A percentile compares a stretch with the other conserved stretches of the same genome.
These are phyloP conservation scores for Crypturellus tataupa DNA, from an alignment of 2,797 vertebrate genomes.

Conservation along the genomic window DNA sequence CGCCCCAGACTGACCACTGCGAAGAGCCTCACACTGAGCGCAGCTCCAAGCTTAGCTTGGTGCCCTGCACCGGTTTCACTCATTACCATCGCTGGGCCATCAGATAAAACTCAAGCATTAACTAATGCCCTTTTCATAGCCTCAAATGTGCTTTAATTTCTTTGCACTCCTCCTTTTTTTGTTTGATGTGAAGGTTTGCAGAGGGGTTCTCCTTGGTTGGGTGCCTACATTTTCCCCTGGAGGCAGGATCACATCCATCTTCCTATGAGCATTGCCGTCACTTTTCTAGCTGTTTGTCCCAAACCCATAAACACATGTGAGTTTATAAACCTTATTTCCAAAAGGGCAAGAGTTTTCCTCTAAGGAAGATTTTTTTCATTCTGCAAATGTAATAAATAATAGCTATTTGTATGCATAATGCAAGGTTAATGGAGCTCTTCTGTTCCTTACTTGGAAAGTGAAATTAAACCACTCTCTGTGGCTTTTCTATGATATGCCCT, in stretches of 20 bases:
- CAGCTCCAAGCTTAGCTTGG: not conserved
- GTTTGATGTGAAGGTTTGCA: conserved; percentile 52
- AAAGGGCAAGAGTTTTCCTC: not conserved
- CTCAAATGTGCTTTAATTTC: conserved; percentile 28
- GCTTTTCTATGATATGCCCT: not conserved
- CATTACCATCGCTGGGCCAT: not conserved
- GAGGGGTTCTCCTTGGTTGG: conserved; percentile 34
- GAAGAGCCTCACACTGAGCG: not conserved
- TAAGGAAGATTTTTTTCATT: not conserved
- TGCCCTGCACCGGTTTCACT: not conserved
- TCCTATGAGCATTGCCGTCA: not conserved
- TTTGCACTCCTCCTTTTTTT: not conserved
- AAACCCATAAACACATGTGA: not conserved
- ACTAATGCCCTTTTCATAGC: conserved; percentile 5
- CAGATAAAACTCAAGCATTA: not conserved
- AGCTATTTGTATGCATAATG: not conserved
- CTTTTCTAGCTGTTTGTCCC: conserved; percentile 34
- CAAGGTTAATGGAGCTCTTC: not conserved
- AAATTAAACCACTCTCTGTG: not conserved
- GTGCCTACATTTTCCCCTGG: conserved; percentile 28
- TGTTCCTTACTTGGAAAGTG: not conserved
- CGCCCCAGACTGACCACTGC: not conserved
- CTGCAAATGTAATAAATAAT: conserved; percentile 49
- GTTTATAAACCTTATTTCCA: conserved; percentile 16
- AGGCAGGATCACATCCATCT: conserved; percentile 42